Evolutionary conservation across 53 echinoderm and acorn worm genomes (phyloP), one percentile per base, ranked within the genome.

Genomic region (Crossaster papposus): DNA sequence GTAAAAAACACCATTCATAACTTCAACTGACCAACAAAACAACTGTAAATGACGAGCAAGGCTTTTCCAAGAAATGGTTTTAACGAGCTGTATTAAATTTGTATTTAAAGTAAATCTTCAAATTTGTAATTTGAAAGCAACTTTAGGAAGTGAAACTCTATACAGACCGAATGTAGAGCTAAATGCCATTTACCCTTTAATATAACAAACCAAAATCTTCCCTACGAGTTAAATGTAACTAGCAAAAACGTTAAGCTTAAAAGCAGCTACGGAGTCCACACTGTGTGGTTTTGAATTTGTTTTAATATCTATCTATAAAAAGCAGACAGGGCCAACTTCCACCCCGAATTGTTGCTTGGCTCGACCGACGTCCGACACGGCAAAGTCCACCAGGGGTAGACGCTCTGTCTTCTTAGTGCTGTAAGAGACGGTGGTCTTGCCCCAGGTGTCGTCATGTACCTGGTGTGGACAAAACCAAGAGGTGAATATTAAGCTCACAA

Each of bases 321-420:
- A 99, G 94, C 99, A 99, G 79, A 96, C 99, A 84, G 93, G 89
- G 82, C 96, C 99, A 89, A 99, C 93, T 54, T 95, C 93, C 65
- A 99, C 84, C 29, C 96, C 99, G 79, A 99, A 99, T 90, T 93
- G 72, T 92, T 96, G 96, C 75, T 89, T 77, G 75, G 78, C 73
- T 79, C 53, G 29, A 53, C 96, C 99, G 79, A 99, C 65, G 78
- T 92, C 96, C 70, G 88, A 83, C 80, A 92, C 90, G 50, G 99
- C 96, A 82, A 98, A 90, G 82, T 96, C 96, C 36, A 93, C 89
- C 79, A 96, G 74, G 51, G 99, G 99, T 73, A 98, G 92, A 86
- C 93, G 94, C 33, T 93, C 93, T 70, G 93, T 96, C 81, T 94
- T 93, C 86, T 83, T 90, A 81, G 99, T 93, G 51, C 89, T 81